Evolutionary conservation across 1,140 invertebrate species (phyloP).

Genomic region (Drosophila subpulchrella): DNA sequence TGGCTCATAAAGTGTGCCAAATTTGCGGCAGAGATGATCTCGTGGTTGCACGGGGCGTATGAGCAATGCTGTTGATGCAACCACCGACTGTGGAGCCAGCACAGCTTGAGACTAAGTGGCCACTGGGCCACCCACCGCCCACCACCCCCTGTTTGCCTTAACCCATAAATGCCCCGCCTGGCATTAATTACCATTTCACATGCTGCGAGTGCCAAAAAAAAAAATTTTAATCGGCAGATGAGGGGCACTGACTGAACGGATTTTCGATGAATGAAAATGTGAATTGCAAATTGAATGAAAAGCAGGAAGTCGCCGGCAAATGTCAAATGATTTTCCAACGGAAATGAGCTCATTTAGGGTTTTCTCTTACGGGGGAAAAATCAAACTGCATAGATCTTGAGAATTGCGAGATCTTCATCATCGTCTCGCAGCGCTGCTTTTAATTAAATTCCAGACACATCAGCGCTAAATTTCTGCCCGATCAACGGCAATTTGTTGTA

Average conservation of each 20-base stretch:
- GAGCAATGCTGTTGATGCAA: conserved; percentile 72
- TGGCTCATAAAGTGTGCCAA: conserved; percentile 69
- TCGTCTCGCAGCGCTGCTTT: conserved; percentile 46
- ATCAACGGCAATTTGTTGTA: conserved; percentile 61
- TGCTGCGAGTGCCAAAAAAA: conserved; percentile 77
- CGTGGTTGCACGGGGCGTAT: conserved; percentile 66
- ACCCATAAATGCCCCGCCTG: conserved; percentile 70
- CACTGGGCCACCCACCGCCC: conserved; percentile 31
- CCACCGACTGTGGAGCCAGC: conserved; percentile 67
- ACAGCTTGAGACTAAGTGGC: conserved; percentile 77
- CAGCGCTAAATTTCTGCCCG: conserved; percentile 32
- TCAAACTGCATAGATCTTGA: conserved; percentile 53
- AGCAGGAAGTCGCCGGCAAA: conserved; percentile 62
- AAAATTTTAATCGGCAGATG: conserved; percentile 17
- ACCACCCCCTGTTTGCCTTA: conserved; percentile 36
- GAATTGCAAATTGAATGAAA: conserved; percentile 47
- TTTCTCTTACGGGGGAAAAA: conserved; percentile 20
- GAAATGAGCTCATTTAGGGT: conserved; percentile 78
- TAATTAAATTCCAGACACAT: conserved; percentile 80
- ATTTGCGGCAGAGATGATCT: conserved; percentile 42
- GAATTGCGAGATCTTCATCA: conserved; percentile 55
- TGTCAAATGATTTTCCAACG: conserved; percentile 66
- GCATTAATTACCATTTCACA: conserved; percentile 76
- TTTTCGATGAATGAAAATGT: conserved; percentile 69
- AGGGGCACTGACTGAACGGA: conserved; percentile 65